Evolutionary conservation across 2,113 vertebrate genomes (phyloP), one percentile per base, ranked within the genome.

Genomic region (Colius striatus): DNA sequence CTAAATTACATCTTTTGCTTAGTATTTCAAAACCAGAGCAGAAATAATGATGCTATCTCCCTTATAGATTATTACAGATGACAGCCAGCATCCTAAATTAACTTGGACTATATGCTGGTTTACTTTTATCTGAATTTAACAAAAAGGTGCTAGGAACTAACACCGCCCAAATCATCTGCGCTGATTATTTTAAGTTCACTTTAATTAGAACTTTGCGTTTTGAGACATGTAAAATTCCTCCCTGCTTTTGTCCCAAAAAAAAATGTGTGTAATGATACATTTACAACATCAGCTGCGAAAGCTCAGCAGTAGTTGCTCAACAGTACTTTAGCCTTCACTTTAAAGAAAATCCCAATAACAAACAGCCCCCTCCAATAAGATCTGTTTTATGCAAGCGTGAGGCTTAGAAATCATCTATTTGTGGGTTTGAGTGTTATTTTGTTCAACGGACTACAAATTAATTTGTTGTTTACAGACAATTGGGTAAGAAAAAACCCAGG

Each of bases 131-230:
- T 45, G 16, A 51, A 13, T 58, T 84, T 97, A 88, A 95, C 67
- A 94, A 93, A 96, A 94, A 92, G 26, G 6, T 47, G 61, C 65
- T 94, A 90, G 91, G 81, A 95, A 94, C 89, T 92, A 96, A 88
- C 84, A 92, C 27, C n/a, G 91, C 94, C 84, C 21, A 43, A 94
- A 82, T 70, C 78, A 95, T 94, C 94, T 89, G 51, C 26, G 26
- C 38, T 95, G 86, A 93, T 89, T 96, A 65, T 94, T 94, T 95
- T 55, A 83, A 23, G 66, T 82, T 38, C 32, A 60, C 20, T 96
- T 96, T 94, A 93, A 85, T 77, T 75, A 85, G 51, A 96, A 85
- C 66, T 73, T 94, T 54, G 36, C 21, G 86, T 95, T 93, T 86
- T 87, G 77, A 84, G 74, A 58, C 26, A 92, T 84, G 53, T 41